Conservation (phyloP, 1,140 invertebrate species). For the Bombus superbus region DNA sequence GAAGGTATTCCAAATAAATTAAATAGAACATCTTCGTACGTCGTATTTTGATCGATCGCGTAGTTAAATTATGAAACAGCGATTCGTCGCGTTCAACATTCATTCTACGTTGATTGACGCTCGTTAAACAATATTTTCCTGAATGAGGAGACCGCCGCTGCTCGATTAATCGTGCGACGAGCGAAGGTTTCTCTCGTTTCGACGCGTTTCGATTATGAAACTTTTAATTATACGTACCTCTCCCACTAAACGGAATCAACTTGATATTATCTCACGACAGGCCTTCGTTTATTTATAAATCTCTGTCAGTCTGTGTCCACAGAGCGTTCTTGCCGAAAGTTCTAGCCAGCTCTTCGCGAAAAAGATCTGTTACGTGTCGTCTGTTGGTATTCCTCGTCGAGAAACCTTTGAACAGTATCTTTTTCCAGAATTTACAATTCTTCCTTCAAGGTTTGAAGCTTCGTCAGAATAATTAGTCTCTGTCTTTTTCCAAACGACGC, state of each 20-base stretch:
- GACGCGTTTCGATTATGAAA: background rate
- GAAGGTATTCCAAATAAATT: background rate
- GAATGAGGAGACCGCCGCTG: background rate
- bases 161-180: background rate
- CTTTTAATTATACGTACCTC: background rate
- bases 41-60: background rate
- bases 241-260: background rate
- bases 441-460: background rate
- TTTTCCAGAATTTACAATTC: background rate
- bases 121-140: slow-evolving; percentile 20
- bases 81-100: background rate
- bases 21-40: background rate
- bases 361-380: background rate
- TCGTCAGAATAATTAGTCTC: background rate
- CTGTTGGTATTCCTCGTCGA: background rate
- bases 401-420: background rate
- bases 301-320: background rate
- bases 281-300: slow-evolving; percentile 5
- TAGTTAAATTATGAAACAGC: background rate
- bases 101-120: slow-evolving; percentile 3
- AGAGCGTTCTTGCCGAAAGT: background rate
- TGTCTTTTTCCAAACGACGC: background rate
- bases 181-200: background rate
- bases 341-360: background rate
- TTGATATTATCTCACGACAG: background rate